Conservation (phyloP, 2,888 invertebrate species). For the Fissipunctia ypsillon region DNA sequence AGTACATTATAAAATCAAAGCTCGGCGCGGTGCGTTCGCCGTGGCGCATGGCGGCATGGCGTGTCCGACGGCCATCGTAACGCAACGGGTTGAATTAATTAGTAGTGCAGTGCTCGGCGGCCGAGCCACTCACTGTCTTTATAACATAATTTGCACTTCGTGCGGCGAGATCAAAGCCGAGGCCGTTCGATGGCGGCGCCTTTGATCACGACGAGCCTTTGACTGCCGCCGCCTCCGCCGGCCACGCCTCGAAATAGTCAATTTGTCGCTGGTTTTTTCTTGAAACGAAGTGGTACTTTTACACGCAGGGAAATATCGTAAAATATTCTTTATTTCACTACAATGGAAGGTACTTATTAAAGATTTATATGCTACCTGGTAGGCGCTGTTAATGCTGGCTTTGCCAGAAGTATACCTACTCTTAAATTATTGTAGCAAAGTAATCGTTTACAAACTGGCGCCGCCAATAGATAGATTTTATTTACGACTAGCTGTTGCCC, state of each 20-base stretch:
- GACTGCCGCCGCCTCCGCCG: conserved; percentile 87
- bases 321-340: conserved; percentile 25
- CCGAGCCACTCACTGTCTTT: conserved; percentile 89
- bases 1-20: conserved; percentile 55
- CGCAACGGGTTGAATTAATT: conserved; percentile 87
- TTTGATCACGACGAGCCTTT: conserved; percentile 89
- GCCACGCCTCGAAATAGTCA: conserved; percentile 89
- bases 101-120: conserved; percentile 84
- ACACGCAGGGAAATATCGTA: conserved; percentile 32
- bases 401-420: background rate
- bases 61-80: conserved; percentile 67
- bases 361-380: conserved; percentile 5
- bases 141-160: conserved; percentile 91
- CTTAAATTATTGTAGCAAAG: background rate
- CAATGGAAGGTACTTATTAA: background rate
- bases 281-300: conserved; percentile 60
- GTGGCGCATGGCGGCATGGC: conserved; percentile 51
- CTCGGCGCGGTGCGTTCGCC: conserved; percentile 40
- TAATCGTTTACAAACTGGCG: background rate
- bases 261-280: conserved; percentile 87
- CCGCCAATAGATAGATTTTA: conserved; percentile 7
- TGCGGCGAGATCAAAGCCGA: conserved; percentile 89
- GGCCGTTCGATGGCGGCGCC: conserved; percentile 87
- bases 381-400: background rate
- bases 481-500: no score